Conservation (phyloP, 2,797 vertebrate species). For the Mormyrops attenuatus region DNA sequence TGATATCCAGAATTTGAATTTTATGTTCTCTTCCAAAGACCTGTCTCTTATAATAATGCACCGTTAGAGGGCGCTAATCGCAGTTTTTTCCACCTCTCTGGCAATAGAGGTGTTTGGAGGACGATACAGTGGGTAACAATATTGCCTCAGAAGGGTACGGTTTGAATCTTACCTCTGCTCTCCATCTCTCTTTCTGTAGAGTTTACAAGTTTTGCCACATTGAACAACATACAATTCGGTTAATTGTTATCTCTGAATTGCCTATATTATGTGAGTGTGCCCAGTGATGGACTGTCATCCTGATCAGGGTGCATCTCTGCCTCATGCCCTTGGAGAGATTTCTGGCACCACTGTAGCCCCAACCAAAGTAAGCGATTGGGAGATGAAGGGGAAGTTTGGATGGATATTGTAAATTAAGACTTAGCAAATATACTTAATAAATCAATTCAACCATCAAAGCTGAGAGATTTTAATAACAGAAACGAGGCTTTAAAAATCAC, state of each 20-base stretch:
- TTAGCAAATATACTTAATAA: not conserved
- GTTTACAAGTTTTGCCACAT: not conserved
- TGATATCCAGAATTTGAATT: not conserved
- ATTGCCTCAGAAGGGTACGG: not conserved
- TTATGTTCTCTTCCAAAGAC: slow-evolving; percentile 57
- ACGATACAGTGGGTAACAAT: not conserved
- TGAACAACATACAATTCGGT: not conserved
- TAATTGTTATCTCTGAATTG: not conserved
- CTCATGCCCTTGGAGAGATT: not conserved
- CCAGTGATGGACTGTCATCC: not conserved
- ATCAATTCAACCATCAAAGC: not conserved
- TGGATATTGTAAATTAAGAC: not conserved
- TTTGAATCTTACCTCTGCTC: not conserved
- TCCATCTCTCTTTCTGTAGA: not conserved
- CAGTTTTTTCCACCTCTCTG: not conserved
- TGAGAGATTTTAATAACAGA: not conserved
- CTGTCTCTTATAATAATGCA: not conserved
- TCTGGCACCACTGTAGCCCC: not conserved
- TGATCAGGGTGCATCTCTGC: not conserved
- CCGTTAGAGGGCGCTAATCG: not conserved
- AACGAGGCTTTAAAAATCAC: not conserved
- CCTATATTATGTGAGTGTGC: not conserved
- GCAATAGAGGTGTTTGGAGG: not conserved
- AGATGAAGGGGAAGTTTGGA: not conserved
- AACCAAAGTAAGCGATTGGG: not conserved